Percentiles rank a stretch among this genome's conserved stretches.
Conservation (phyloP, 1,140 invertebrate species). For the Arctopsyche grandis region DNA sequence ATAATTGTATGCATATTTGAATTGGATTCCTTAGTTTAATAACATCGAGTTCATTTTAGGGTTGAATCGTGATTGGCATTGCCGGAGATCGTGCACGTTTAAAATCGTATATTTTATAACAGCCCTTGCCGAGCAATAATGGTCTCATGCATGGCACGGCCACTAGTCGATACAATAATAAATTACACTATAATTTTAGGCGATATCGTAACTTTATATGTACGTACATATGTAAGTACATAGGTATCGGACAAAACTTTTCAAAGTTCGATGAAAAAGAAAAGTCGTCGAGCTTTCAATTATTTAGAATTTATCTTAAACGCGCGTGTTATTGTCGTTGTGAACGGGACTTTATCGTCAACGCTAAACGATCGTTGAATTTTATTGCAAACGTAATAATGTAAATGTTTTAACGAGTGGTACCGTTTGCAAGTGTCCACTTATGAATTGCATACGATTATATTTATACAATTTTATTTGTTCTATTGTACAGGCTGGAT, state of each 20-base stretch:
- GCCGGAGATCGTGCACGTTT: slow-evolving; percentile 39
- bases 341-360: background rate
- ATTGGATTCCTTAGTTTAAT: too few species aligned
- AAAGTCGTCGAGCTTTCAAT: background rate
- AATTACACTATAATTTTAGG: background rate
- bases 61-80: slow-evolving; percentile 41
- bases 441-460: too few species aligned
- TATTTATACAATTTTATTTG: too few species aligned
- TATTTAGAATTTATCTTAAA: slow-evolving; percentile 26
- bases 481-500: too few species aligned
- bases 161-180: slow-evolving; percentile 17
- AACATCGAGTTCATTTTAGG: background rate
- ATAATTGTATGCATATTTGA: too few species aligned
- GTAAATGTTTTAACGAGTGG: slow-evolving; percentile 20
- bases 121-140: slow-evolving; percentile 25
- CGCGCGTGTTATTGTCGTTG: background rate
- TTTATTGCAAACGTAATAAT: slow-evolving; percentile 13
- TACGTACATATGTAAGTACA: background rate
- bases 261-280: background rate
- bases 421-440: background rate
- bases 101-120: slow-evolving; percentile 45
- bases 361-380: background rate
- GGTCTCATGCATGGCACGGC: slow-evolving; percentile 1
- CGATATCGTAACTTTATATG: background rate
- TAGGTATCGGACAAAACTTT: too few species aligned